Conservation (phyloP, 2,113 vertebrate species). For the Arizona elegans region DNA sequence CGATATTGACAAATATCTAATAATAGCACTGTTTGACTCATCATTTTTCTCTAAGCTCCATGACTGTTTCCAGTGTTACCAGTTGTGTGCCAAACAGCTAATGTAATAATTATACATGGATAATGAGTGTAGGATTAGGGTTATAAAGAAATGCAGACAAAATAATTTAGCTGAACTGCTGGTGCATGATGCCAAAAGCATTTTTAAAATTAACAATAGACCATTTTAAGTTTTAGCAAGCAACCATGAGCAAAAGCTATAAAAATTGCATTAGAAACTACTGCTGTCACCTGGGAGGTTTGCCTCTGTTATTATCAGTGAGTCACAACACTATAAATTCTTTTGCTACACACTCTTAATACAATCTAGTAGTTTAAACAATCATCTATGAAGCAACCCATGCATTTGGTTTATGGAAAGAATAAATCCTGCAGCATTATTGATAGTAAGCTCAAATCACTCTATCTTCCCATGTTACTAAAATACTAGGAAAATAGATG, state of each 20-base stretch:
- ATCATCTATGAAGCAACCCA: neutral
- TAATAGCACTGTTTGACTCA: neutral
- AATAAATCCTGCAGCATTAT: neutral
- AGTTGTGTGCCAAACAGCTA: neutral
- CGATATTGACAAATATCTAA: neutral
- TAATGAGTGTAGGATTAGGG: neutral
- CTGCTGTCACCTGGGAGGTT: neutral
- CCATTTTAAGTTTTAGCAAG: neutral
- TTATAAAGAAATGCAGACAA: neutral
- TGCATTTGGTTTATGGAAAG: neutral
- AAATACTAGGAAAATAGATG: neutral
- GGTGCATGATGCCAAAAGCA: neutral
- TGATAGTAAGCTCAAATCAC: neutral
- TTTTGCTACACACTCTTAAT: neutral
- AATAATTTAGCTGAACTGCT: neutral
- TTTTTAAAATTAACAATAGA: conserved; percentile 3
- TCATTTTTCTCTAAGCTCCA: neutral
- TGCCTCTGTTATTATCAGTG: neutral
- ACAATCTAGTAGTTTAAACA: neutral
- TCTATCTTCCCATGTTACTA: neutral
- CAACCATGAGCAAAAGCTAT: neutral
- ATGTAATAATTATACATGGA: conserved; percentile 3
- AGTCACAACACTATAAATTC: neutral
- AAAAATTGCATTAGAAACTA: neutral
- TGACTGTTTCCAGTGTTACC: neutral